Evolutionary conservation across 2,888 invertebrate species (phyloP).

Genomic region (Sphecodes monilicornis): DNA sequence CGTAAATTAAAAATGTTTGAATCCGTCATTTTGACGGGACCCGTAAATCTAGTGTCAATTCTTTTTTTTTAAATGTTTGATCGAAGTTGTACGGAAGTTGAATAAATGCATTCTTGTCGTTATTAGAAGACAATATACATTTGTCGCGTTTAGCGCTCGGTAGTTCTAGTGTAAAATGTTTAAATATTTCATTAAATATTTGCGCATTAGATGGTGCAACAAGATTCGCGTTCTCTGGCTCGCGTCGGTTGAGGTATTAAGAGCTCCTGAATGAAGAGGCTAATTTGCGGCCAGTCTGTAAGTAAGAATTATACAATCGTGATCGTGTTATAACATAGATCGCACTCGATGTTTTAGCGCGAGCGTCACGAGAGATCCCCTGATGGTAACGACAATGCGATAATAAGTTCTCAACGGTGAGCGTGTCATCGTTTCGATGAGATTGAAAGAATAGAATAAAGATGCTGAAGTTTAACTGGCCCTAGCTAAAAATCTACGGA

Average conservation of each 20-base stretch:
- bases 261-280: background rate
- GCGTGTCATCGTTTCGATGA: background rate
- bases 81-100: too few species aligned
- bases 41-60: too few species aligned
- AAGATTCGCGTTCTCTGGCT: background rate
- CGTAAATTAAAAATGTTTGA: too few species aligned
- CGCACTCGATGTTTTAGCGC: background rate
- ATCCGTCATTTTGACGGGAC: too few species aligned
- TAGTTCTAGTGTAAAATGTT: too few species aligned
- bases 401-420: background rate
- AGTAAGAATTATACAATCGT: background rate
- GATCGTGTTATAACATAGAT: background rate
- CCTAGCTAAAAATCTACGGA: constrained; percentile 11
- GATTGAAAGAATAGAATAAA: background rate
- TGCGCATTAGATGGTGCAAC: background rate
- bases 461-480: constrained; percentile 23
- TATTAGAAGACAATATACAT: too few species aligned
- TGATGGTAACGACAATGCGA: background rate
- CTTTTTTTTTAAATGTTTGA: too few species aligned
- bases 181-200: background rate
- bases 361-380: background rate
- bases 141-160: too few species aligned
- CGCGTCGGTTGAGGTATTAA: constrained; percentile 5
- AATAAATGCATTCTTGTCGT: too few species aligned
- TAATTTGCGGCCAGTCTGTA: background rate